Evolutionary conservation across 2,797 vertebrate genomes (phyloP), one percentile per base, ranked within the genome.

Genomic region (Lithobates pipiens): DNA sequence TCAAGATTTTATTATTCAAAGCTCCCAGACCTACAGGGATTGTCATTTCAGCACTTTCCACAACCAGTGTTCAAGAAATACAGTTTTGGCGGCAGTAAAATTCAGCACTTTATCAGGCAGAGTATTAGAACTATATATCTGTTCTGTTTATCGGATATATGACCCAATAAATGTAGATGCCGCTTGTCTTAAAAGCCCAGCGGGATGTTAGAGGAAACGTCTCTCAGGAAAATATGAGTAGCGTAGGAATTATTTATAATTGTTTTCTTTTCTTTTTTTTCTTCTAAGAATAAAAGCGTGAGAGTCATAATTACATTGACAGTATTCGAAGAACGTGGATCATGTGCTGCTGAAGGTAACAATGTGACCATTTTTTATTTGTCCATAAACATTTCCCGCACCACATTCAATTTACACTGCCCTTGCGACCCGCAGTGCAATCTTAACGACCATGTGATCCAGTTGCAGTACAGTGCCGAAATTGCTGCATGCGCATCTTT

Each of bases 1-100:
- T 86, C 23, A 0, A 10, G 86, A 90, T 90, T 91, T 91, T 92
- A 91, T 91, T 90, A 89, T 90, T 86, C 79, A 77, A 76, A 0
- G 84, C 68, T 77, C 73, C 36, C 21, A 70, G 70, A 67, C 83
- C 90, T 77, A 77, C 71, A 23, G 89, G 90, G 83, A 93, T 90
- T 82, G 88, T n/a, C 85, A 88, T 88, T 85, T 90, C 88, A 88
- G 80, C 77, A 39, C 69, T 79, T 57, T 23, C 90, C 39, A 79
- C 88, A 89, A 90, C 88, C 89, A 88, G 87, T 75, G 80, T 91
- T 76, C 57, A 88, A 91, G 86, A 90, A 91, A 92, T 89, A 88
- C 80, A 89, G 88, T 88, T 87, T 79, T 84, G 81, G 57, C 89
- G 80, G 54, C 80, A 84, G 89, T 88, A 89, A 90, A 90, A 79